Base-by-base conservation (phyloP, 1,140 invertebrate species). In the Aphaenogaster floridana region DNA sequence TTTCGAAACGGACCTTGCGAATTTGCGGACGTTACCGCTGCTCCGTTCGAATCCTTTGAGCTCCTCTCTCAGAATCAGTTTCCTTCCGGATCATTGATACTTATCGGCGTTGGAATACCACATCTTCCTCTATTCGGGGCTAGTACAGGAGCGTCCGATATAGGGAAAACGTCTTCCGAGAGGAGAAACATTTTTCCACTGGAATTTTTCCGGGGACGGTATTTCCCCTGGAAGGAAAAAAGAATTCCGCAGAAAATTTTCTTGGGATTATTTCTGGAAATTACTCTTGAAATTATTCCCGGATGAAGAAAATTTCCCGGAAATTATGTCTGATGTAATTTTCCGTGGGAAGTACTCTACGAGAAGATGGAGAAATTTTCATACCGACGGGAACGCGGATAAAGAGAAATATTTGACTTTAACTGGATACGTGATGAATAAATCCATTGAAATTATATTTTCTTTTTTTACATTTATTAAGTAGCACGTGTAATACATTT, bases 261-360 rank as follows among this genome's bases (percentile, higher is more conserved):
- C 50, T 7, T 11, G 66, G 39, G 21, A 81, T 71, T 45, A 71
- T 71, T 72, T 63, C 66, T 79, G 61, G 17, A 79, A 79, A 79
- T 66, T 79, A 79, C 28, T 48, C 17, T 45, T 48, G 17, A 45
- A 42, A 79, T 79, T 66, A 79, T 66, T 79, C 39, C 48, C 50
- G 28, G 39, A 45, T 45, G 66, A 57, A 45, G 50, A 71, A 72
- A 81, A 81, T 81, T 72, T 57, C 21, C 3, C 15, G 66, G 50
- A 81, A 81, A 81, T 71, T 81, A 42, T 52, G 39, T 39, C 17
- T 72, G 68, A 72, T 17, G 52, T 45, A 45, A 81, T 72, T 81
- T 81, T 42, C 15, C 45, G 11, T 1, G 52, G 21, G 34, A 72
- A 71, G 39, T 59, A 57, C 57, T 69, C 13, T 17, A 34, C 36